Conservation (phyloP, 1,140 invertebrate genomes). For the Hermetia illucens region DNA sequence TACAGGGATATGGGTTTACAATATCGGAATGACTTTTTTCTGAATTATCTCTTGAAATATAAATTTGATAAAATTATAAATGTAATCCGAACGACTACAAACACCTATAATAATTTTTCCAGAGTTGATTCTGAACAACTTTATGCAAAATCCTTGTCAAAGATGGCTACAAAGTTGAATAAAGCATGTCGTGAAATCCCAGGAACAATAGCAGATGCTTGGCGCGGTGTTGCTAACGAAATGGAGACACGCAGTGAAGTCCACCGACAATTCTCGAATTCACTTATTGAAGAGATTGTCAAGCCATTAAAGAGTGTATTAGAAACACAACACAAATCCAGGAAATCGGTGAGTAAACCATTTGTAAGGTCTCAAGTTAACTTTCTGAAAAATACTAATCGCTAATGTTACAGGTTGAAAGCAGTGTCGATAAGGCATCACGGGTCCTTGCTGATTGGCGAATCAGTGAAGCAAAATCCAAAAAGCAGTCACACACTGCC, state of each 20-base stretch:
- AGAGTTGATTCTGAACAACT: constrained; percentile 78
- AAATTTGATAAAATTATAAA: too few relatives aligned
- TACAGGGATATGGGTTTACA: too few relatives aligned
- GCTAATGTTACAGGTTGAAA: constrained; percentile 48
- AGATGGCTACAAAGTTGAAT: constrained; percentile 69
- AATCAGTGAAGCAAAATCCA: constrained; percentile 67
- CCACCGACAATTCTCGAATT: constrained; percentile 63
- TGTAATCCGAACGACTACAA: not conserved
- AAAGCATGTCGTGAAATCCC: constrained; percentile 66
- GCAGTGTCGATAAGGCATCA: constrained; percentile 71
- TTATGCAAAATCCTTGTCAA: constrained; percentile 80
- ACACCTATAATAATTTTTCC: constrained; percentile 25
- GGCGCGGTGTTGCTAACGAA: constrained; percentile 77
- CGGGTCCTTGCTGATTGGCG: constrained; percentile 73
- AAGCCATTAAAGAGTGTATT: constrained; percentile 66
- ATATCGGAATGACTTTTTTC: too few relatives aligned
- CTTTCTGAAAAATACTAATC: too few relatives aligned
- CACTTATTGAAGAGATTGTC: constrained; percentile 73
- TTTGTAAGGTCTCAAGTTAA: too few relatives aligned
- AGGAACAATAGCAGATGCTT: constrained; percentile 73
- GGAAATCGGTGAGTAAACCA: constrained; percentile 52
- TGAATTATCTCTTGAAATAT: too few relatives aligned
- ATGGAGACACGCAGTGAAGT: constrained; percentile 81
- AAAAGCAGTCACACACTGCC: constrained; percentile 68
- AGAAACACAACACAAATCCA: constrained; percentile 59